phyloP scores from a whole-genome alignment of 2,797 vertebrate genomes.

The Pangasius djambal region DNA sequence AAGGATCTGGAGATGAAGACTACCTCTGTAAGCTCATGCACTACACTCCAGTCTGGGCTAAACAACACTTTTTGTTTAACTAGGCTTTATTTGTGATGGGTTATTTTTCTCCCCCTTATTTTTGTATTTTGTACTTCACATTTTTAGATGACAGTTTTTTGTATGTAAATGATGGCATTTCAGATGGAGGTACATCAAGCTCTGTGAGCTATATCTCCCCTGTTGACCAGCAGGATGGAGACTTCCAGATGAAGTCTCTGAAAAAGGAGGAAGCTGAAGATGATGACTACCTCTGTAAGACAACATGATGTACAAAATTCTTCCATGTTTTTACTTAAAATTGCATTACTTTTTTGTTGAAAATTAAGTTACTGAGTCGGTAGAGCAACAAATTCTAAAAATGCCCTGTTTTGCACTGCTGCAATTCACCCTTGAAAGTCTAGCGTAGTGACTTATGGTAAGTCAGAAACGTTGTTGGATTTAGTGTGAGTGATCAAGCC shows the following conservation, averaged over 20 bases:
- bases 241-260: not conserved
- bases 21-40: not conserved
- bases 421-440: not conserved
- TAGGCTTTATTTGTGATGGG: not conserved
- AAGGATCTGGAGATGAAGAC: not conserved
- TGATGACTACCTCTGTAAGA: not conserved
- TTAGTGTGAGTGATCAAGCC: not conserved
- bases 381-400: not conserved
- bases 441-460: not conserved
- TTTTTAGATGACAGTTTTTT: not conserved
- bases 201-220: not conserved
- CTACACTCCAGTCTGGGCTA: not conserved
- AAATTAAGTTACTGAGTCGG: not conserved
- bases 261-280: constrained; percentile 5
- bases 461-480: not conserved
- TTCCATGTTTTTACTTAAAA: not conserved
- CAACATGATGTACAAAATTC: not conserved
- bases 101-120: not conserved
- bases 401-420: not conserved
- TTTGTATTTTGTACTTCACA: not conserved
- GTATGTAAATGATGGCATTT: not conserved
- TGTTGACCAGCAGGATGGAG: not conserved
- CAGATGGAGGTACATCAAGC: not conserved
- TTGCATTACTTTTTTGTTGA: not conserved
- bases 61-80: not conserved